A percentile compares a stretch with the other conserved stretches of the same genome.
Conservation (phyloP, 2,888 invertebrate species). For the Cataglyphis livida region DNA sequence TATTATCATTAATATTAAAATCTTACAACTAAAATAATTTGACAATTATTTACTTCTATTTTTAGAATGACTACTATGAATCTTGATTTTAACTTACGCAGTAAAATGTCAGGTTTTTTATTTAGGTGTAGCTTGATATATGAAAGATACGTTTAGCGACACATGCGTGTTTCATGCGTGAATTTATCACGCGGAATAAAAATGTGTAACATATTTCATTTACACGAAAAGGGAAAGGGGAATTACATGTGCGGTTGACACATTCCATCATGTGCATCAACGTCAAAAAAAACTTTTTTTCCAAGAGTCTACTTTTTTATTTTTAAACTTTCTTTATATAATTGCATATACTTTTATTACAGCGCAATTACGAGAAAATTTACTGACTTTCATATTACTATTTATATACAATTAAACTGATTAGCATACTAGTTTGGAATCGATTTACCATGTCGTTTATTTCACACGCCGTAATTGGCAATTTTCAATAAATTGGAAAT, state of each 20-base stretch:
- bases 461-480: background rate
- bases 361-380: background rate
- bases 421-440: background rate
- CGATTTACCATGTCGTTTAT: background rate
- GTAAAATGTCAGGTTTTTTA: background rate
- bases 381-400: background rate
- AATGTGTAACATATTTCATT: conserved; percentile 7
- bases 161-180: background rate
- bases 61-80: background rate
- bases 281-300: background rate
- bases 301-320: background rate
- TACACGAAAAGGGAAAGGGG: background rate
- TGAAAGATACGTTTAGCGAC: background rate
- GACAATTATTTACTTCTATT: background rate
- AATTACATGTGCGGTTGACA: background rate
- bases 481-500: background rate
- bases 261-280: background rate
- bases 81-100: background rate
- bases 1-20: background rate
- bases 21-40: background rate
- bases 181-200: background rate
- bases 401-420: background rate
- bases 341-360: background rate
- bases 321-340: background rate
- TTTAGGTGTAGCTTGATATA: background rate